Conservation (phyloP, 2,797 vertebrate genomes). For the Coregonus sp. region DNA sequence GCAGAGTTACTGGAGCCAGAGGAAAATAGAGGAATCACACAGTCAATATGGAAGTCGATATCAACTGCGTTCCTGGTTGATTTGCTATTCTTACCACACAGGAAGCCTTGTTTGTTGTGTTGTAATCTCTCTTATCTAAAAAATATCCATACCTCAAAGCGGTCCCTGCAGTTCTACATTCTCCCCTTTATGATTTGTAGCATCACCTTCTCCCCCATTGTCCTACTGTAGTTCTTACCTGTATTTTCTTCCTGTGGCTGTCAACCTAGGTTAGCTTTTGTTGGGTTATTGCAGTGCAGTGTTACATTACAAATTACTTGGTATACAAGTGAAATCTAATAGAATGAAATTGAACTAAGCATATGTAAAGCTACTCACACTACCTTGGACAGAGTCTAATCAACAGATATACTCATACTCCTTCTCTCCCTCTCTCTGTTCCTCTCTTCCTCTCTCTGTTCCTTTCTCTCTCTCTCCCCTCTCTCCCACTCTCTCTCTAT, state of each 20-base stretch:
- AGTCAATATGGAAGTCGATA: not conserved
- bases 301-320: not conserved
- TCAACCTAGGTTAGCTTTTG: not conserved
- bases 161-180: not conserved
- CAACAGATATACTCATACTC: not conserved
- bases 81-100: not conserved
- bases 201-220: not conserved
- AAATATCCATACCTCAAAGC: not conserved
- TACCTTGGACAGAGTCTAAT: not conserved
- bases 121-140: not conserved
- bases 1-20: slow-evolving; percentile 23
- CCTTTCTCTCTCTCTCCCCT: not conserved
- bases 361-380: not conserved
- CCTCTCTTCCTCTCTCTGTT: not conserved
- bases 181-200: not conserved
- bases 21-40: slow-evolving; percentile 43
- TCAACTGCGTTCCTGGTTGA: not conserved
- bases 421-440: not conserved
- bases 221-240: not conserved
- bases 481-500: not conserved
- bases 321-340: not conserved
- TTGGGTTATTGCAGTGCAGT: not conserved
- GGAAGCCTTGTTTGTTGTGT: not conserved
- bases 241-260: not conserved
- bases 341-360: not conserved